A percentile compares a stretch with the other conserved stretches of the same genome.
phyloP scores from a whole-genome alignment of 2,113 vertebrate genomes.

The Leiothrix lutea region DNA sequence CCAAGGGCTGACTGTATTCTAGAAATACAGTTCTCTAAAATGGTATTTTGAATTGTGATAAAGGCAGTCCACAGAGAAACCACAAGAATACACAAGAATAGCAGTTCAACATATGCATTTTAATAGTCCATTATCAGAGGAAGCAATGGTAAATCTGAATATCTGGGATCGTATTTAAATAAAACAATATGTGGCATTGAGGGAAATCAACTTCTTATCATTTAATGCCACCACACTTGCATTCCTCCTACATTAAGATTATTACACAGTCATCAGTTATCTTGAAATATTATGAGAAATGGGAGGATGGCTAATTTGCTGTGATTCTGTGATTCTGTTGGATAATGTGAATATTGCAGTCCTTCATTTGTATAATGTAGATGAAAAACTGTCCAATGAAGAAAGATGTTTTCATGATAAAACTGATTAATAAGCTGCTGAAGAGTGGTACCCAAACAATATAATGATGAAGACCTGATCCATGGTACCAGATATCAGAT shows the following conservation, averaged over 20 bases:
- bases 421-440: background rate
- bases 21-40: background rate
- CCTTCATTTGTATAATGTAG: background rate
- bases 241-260: background rate
- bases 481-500: background rate
- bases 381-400: background rate
- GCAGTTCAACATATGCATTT: background rate
- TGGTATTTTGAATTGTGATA: background rate
- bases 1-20: background rate
- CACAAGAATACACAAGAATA: background rate
- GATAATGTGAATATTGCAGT: background rate
- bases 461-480: background rate
- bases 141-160: background rate
- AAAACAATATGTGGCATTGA: background rate
- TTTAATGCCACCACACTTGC: background rate
- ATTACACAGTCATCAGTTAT: background rate
- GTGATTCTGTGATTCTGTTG: no score
- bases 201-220: slow-evolving; percentile 27
- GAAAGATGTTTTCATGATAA: background rate
- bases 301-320: background rate
- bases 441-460: background rate
- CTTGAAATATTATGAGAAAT: background rate
- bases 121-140: background rate
- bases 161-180: background rate
- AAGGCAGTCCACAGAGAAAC: background rate